phyloP scores from a whole-genome alignment of 2,113 vertebrate species.

The Cyprinodon variegatus region DNA sequence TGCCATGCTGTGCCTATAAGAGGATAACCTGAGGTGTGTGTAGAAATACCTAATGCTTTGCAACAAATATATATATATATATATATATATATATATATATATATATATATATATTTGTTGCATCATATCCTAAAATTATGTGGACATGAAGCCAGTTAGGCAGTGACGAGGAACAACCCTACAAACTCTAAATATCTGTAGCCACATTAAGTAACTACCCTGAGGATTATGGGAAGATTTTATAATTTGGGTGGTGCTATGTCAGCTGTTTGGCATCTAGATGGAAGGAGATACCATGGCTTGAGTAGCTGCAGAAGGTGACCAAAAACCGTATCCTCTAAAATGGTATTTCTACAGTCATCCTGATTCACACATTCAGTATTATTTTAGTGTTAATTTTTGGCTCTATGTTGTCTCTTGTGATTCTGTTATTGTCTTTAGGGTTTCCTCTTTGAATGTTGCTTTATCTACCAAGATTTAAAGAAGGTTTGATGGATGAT shows the following conservation, averaged over 20 bases:
- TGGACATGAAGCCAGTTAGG: background rate
- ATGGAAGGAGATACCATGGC: background rate
- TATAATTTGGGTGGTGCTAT: background rate
- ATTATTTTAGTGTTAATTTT: background rate
- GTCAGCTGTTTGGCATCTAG: background rate
- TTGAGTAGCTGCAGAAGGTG: background rate
- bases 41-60: background rate
- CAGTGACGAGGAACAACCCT: background rate
- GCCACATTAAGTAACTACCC: background rate
- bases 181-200: background rate
- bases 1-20: background rate
- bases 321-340: background rate
- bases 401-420: background rate
- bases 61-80: too few species aligned
- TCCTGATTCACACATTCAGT: background rate
- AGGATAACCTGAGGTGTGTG: background rate
- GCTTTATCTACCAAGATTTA: too few species aligned
- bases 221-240: background rate
- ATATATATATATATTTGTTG: background rate
- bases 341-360: background rate
- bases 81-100: too few species aligned
- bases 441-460: background rate
- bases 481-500: too few species aligned
- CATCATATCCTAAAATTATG: background rate
- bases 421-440: background rate